These are phyloP conservation scores for Hemitrygon akajei DNA, from an alignment of 2,797 vertebrate genomes.

Conservation along the genomic window DNA sequence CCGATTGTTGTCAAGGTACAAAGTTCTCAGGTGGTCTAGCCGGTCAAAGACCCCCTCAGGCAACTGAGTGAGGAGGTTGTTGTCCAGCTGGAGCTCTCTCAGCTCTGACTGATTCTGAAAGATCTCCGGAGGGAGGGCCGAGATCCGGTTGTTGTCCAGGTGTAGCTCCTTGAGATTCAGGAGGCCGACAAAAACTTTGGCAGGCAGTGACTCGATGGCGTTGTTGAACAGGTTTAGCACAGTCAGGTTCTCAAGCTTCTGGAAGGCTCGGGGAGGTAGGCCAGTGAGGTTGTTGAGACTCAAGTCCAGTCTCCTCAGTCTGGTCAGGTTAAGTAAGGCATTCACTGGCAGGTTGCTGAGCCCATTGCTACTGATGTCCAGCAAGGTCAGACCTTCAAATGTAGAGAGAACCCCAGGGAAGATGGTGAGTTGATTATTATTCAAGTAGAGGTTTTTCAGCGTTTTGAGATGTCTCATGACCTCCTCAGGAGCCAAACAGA, in stretches of 20 bases:
- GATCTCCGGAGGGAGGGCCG: conserved; percentile 40
- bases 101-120: conserved; percentile 48
- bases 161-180: conserved; percentile 49
- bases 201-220: conserved; percentile 46
- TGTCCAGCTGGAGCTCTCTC: conserved; percentile 50
- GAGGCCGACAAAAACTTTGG: conserved; percentile 45
- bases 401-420: conserved; percentile 49
- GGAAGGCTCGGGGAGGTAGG: conserved; percentile 46
- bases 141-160: conserved; percentile 53
- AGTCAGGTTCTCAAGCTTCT: conserved; percentile 44
- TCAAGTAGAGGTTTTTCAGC: conserved; percentile 49
- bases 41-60: conserved; percentile 42
- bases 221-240: conserved; percentile 54
- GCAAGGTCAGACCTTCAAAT: conserved; percentile 41
- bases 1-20: conserved; percentile 50
- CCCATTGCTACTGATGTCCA: conserved; percentile 51
- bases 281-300: conserved; percentile 48
- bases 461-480: conserved; percentile 42
- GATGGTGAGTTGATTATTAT: conserved; percentile 46
- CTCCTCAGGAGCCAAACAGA: conserved; percentile 44
- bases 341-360: conserved; percentile 45
- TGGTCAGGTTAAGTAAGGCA: conserved; percentile 48
- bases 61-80: conserved; percentile 52
- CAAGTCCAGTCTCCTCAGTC: conserved; percentile 49
- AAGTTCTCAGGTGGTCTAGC: conserved; percentile 47